Evolutionary conservation across 2,113 vertebrate species (phyloP), one percentile per base, ranked within the genome.

Genomic region (Brachypteracias leptosomus): DNA sequence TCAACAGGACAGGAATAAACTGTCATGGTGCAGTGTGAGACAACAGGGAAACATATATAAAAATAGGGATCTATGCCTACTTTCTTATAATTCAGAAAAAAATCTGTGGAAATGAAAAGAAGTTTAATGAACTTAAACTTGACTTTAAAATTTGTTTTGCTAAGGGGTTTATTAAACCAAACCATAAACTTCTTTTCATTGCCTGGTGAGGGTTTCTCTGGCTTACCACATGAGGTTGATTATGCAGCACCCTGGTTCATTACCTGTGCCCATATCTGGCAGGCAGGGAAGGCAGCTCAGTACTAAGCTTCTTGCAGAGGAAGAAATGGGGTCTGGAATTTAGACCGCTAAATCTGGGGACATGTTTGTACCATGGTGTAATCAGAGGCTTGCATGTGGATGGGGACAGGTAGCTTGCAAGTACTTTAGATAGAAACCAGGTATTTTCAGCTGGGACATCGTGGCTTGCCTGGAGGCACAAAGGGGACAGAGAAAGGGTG

Each of bases 321-420:
- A n/a, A 33, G 46, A 92, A 85, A 62, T 3, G 22, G 1, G 5
- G 6, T 72, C 59, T 95, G 71, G 28, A 65, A 61, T 79, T 58
- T 55, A 90, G 76, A 65, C 5, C 33, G 26, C 26, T 8, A 7
- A 31, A 22, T 81, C 0, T 54, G 9, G 40, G 38, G n/a, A 8
- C 8, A 8, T 9, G 20, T 40, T 79, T 85, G 58, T 52, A 44
- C 71, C 13, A 3, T 1, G 11, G 12, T 66, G 62, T 46, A n/a
- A 28, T 5, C 1, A 8, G 40, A 61, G 31, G 20, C 3, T 6
- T 16, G 8, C 0, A 0, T 49, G 9, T 0, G 3, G 13, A 40
- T 3, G 7, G 38, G 25, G 49, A 26, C 2, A 11, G 16, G 40
- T 12, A 13, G 40, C 33, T 88, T 3, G 1, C 18, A 16, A 2